A percentile compares a stretch with the other conserved stretches of the same genome.
Evolutionary conservation across 2,113 vertebrate genomes (phyloP).

Genomic region (Recurvirostra avosetta): DNA sequence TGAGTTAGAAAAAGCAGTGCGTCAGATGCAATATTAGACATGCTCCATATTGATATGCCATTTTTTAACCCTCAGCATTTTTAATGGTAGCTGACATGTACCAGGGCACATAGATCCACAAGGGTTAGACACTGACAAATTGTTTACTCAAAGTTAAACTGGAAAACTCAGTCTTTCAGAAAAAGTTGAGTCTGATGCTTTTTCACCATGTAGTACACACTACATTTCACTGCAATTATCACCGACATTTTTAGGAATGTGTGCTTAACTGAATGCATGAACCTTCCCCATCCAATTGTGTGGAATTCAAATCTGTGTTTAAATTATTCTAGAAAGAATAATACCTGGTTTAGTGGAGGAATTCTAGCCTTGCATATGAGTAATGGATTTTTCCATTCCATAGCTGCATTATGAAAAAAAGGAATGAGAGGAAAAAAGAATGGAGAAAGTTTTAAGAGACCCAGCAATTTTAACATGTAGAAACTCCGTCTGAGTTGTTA

Average conservation of each 20-base stretch:
- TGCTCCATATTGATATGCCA: neutral
- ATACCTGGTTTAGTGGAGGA: neutral
- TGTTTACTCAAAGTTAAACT: neutral
- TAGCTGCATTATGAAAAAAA: neutral
- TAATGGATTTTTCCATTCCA: neutral
- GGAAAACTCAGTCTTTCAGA: neutral
- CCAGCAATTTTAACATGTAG: neutral
- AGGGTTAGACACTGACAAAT: neutral
- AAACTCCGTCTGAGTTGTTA: neutral
- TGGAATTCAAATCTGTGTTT: neutral
- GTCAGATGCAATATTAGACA: neutral
- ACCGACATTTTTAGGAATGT: neutral
- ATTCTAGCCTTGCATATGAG: neutral
- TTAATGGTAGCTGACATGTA: neutral
- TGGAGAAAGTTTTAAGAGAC: neutral
- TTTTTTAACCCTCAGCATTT: neutral
- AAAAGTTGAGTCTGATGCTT: neutral
- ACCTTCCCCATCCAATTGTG: neutral
- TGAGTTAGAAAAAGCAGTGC: neutral
- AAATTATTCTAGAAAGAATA: neutral
- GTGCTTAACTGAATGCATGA: neutral
- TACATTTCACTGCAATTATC: neutral
- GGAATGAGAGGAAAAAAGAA: neutral
- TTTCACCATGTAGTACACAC: neutral
- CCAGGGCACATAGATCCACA: neutral